Percentiles rank a stretch among this genome's conserved stretches.
Conservation (phyloP, 2,113 vertebrate species). For the Neolamprologus tretocephalus region DNA sequence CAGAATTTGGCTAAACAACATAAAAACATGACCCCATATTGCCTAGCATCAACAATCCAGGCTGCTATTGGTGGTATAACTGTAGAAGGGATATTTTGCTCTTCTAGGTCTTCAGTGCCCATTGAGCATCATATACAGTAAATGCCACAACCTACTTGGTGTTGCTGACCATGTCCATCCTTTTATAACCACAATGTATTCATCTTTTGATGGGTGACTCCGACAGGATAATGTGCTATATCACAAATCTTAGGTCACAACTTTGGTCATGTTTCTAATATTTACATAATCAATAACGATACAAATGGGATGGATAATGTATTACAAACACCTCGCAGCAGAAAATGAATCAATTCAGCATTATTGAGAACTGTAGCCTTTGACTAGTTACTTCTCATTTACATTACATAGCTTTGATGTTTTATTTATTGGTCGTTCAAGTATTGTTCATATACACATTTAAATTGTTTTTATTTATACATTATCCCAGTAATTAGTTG, state of each 20-base stretch:
- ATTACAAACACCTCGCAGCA: not conserved
- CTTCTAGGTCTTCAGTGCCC: not conserved
- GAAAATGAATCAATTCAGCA: not conserved
- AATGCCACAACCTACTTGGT: not conserved
- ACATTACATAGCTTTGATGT: not conserved
- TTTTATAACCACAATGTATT: not conserved
- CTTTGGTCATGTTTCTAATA: not conserved
- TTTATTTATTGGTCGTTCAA: not conserved
- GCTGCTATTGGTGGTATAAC: not conserved
- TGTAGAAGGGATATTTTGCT: not conserved
- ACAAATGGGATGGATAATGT: not conserved
- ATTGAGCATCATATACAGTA: not conserved
- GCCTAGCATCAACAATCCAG: not conserved
- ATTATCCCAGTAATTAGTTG: not conserved
- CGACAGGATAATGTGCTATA: not conserved
- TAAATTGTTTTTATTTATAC: not conserved
- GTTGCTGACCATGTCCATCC: not conserved
- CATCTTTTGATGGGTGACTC: not conserved
- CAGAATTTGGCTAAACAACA: not conserved
- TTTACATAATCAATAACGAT: not conserved
- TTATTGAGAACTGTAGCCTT: not conserved
- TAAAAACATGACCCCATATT: not conserved
- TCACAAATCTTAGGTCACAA: not conserved
- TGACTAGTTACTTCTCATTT: not conserved
- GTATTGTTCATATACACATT: not conserved